Percentiles rank a stretch among this genome's conserved stretches.
These are phyloP conservation scores for Sycophila texana DNA, from an alignment of 2,888 invertebrate genomes.

Conservation along the genomic window DNA sequence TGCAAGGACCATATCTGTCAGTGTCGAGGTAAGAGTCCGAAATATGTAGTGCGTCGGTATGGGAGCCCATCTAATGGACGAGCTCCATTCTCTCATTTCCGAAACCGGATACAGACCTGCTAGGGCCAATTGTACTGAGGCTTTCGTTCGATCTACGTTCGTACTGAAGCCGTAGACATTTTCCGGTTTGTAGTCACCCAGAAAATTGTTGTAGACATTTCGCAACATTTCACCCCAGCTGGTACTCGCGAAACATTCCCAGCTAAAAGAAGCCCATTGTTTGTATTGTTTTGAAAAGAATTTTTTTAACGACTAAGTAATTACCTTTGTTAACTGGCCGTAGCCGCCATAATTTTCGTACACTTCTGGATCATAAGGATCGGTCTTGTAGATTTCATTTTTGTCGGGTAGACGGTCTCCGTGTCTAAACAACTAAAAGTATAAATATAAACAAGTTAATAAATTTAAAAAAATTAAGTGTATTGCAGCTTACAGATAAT, in stretches of 20 bases:
- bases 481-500: too few species aligned
- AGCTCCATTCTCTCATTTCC: too few species aligned
- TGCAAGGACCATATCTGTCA: too few species aligned
- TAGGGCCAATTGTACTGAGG: slow-evolving; percentile 82
- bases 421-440: slow-evolving; percentile 26
- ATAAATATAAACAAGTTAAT: background rate
- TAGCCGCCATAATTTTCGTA: slow-evolving; percentile 52
- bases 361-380: slow-evolving; percentile 5
- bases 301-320: too few species aligned
- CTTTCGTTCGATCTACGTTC: slow-evolving; percentile 83
- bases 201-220: slow-evolving; percentile 74
- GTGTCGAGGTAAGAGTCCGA: slow-evolving; percentile 1
- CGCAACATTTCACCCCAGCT: slow-evolving; percentile 77
- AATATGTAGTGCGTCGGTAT: too few species aligned
- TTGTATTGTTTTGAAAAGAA: too few species aligned
- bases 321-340: slow-evolving; percentile 82
- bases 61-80: too few species aligned
- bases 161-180: slow-evolving; percentile 77
- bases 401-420: slow-evolving; percentile 25
- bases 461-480: background rate
- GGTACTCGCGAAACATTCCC: slow-evolving; percentile 76
- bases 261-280: too few species aligned
- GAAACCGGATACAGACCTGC: too few species aligned
- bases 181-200: slow-evolving; percentile 75
- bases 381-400: slow-evolving; percentile 22